Percentiles rank a stretch among this genome's conserved stretches.
Evolutionary conservation across 1,140 invertebrate genomes (phyloP).

Genomic region (Orussus abietinus): DNA sequence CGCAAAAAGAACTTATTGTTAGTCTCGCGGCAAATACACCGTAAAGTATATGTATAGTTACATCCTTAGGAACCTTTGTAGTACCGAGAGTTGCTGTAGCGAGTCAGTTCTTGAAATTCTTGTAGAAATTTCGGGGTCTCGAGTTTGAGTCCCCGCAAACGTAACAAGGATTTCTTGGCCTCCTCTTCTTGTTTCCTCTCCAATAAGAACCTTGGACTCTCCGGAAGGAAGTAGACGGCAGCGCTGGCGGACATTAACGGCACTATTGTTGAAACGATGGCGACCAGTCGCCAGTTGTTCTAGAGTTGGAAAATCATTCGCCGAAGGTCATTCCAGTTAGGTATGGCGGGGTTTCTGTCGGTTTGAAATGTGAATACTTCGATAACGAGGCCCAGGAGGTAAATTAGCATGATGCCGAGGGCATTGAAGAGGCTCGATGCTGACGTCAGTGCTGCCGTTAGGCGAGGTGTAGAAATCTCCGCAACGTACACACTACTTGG

Average conservation of each 20-base stretch:
- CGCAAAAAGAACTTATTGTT: too few species aligned
- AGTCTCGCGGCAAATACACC: too few species aligned
- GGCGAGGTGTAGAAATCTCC: slow-evolving; percentile 57
- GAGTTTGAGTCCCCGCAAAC: slow-evolving; percentile 51
- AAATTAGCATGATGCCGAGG: slow-evolving; percentile 59
- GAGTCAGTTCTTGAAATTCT: slow-evolving; percentile 72
- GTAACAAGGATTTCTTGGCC: slow-evolving; percentile 48
- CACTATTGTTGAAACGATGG: slow-evolving; percentile 55
- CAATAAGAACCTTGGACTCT: slow-evolving; percentile 66
- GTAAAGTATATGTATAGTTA: too few species aligned
- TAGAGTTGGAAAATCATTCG: too few species aligned
- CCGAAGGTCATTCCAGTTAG: too few species aligned
- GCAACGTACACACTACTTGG: slow-evolving; percentile 52
- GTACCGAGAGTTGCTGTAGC: slow-evolving; percentile 60
- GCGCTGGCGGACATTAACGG: slow-evolving; percentile 51
- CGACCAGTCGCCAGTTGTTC: slow-evolving; percentile 57
- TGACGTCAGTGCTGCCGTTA: slow-evolving; percentile 56
- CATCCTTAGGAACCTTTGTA: too few species aligned
- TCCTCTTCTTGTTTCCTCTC: slow-evolving; percentile 46
- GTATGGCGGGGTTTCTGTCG: too few species aligned
- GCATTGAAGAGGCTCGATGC: slow-evolving; percentile 58
- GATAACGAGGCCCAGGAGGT: slow-evolving; percentile 51
- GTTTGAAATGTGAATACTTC: too few species aligned
- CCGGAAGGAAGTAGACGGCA: slow-evolving; percentile 57
- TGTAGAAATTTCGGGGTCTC: slow-evolving; percentile 61